phyloP scores from a whole-genome alignment of 2,888 invertebrate genomes.

The Laothoe populi region DNA sequence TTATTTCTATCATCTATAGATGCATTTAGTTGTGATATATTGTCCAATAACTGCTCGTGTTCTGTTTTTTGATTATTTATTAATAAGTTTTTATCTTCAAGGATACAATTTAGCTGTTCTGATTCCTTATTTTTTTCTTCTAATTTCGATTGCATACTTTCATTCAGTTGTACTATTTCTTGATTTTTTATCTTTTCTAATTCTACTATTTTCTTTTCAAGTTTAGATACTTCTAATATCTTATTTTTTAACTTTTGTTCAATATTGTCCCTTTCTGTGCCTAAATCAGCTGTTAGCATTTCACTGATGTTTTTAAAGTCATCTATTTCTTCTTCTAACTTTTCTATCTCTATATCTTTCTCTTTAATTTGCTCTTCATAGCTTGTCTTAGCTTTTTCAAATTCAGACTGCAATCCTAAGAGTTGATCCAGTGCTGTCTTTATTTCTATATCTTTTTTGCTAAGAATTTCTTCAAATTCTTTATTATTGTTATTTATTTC shows the following conservation, averaged over 20 bases:
- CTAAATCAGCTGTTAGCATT: constrained; percentile 29
- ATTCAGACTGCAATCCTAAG: constrained; percentile 46
- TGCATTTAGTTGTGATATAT: constrained; percentile 46
- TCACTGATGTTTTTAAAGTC: constrained; percentile 41
- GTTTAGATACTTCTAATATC: constrained; percentile 40
- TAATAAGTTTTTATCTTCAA: constrained; percentile 49
- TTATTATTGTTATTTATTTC: constrained; percentile 51
- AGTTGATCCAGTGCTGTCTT: constrained; percentile 55
- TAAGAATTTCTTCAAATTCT: constrained; percentile 52
- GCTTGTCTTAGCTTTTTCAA: constrained; percentile 45
- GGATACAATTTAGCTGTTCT: constrained; percentile 41
- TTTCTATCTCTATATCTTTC: constrained; percentile 44
- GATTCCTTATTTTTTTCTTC: constrained; percentile 49
- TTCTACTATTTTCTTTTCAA: constrained; percentile 45
- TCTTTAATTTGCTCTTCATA: constrained; percentile 47
- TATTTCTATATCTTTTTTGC: constrained; percentile 57
- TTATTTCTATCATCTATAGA: constrained; percentile 45
- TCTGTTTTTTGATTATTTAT: constrained; percentile 46
- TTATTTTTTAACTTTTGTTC: constrained; percentile 39
- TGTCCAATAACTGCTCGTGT: constrained; percentile 43
- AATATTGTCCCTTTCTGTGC: constrained; percentile 24
- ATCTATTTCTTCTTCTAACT: constrained; percentile 48
- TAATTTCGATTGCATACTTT: constrained; percentile 39
- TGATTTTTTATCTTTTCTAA: constrained; percentile 46
- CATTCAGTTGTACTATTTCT: constrained; percentile 46